These are phyloP conservation scores for Platycercus adscitus DNA, from an alignment of 2,113 vertebrate species.

Conservation along the genomic window DNA sequence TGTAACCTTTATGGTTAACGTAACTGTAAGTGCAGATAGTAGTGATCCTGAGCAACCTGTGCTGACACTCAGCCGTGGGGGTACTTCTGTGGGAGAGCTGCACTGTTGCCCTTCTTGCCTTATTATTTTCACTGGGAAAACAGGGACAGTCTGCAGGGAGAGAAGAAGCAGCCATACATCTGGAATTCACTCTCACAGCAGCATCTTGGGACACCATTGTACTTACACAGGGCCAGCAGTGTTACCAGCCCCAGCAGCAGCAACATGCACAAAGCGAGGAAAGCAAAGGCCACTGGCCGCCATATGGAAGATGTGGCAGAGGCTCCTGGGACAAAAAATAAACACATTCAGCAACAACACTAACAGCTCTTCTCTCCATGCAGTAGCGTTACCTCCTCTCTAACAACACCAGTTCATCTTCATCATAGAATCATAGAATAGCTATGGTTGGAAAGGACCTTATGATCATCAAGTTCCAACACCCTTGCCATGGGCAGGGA, in stretches of 20 bases:
- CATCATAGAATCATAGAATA: neutral
- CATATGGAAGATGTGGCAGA: neutral
- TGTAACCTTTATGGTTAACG: neutral
- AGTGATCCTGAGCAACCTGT: neutral
- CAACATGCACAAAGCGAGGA: neutral
- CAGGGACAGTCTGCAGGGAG: neutral
- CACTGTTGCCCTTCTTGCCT: neutral
- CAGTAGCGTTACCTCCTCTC: neutral
- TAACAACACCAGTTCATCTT: neutral
- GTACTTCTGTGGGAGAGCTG: neutral
- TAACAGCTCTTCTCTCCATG: neutral
- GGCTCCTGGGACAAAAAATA: neutral
- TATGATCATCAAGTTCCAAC: neutral
- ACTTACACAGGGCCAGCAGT: neutral
- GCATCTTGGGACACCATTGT: neutral
- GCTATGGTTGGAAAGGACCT: neutral
- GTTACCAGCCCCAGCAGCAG: neutral
- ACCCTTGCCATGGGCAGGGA: neutral
- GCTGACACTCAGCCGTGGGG: neutral
- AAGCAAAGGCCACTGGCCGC: neutral
- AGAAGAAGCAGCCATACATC: neutral
- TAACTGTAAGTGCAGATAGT: neutral
- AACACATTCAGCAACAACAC: neutral
- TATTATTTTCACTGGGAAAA: neutral
- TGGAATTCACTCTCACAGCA: neutral